Base-by-base conservation (phyloP, 2,888 invertebrate genomes). In the Nomada hirtipes region DNA sequence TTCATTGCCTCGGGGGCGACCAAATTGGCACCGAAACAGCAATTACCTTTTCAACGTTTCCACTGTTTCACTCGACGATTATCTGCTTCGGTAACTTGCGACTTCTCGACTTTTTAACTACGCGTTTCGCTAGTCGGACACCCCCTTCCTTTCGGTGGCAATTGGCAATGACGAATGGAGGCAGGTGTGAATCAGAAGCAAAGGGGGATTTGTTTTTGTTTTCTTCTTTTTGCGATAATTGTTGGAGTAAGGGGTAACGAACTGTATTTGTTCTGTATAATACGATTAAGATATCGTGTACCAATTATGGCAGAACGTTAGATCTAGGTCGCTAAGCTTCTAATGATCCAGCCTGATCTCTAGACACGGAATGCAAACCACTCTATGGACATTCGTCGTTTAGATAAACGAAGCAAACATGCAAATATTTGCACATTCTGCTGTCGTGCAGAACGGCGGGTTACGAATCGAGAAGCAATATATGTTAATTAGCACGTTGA, bases 11-110 rank as follows among this genome's bases (percentile, higher is more conserved):
- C 26, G 42, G 50, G 52, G 76, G 76, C 13, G 71, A 69, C 55
- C 26, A 73, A 80, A 85, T 83, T 67, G 60, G 63, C 65, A 73
- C 44, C 60, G 44, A 76, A 85, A 83, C 78, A 77, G 70, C 84
- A 84, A 87, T 87, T 87, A 87, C 74, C 82, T 82, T 63, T 82
- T 84, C 77, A 70, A 81, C 83, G 74, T 85, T 84, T 83, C 85
- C 73, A 86, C 76, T 79, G 82, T 78, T 87, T 86, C 73, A 47
- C 76, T 72, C 71, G 71, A 71, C 83, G 76, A 86, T 87, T 84
- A 83, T 78, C 82, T 70, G 20, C 29, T 50, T 50, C 42, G 4
- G 0, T 0, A 29, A 55, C 47, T 11, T 4, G n/a, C 36, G 20
- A 18, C 23, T 52, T 23, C 53, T 60, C 26, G 67, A 68, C 52